phyloP scores from a whole-genome alignment of 2,113 vertebrate species.

The Sprattus sprattus region DNA sequence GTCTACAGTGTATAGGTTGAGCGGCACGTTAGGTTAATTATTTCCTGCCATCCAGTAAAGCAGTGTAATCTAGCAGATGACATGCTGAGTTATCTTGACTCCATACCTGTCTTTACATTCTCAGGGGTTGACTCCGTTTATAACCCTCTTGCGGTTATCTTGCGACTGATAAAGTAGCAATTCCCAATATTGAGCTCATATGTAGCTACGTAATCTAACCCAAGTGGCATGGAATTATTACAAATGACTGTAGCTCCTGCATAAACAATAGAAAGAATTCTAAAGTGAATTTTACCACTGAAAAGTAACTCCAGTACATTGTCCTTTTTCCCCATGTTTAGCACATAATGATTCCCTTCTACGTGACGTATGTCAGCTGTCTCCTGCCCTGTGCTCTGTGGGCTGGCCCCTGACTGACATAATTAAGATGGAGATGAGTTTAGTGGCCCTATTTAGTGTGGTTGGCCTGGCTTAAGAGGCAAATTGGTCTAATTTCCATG shows the following conservation, averaged over 20 bases:
- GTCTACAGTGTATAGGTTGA: neutral
- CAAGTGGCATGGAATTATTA: neutral
- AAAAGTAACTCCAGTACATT: neutral
- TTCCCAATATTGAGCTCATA: neutral
- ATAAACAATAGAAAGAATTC: neutral
- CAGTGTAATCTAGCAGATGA: neutral
- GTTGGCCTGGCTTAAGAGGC: neutral
- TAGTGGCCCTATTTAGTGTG: neutral
- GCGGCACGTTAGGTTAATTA: neutral
- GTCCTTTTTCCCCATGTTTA: neutral
- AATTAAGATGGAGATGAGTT: neutral
- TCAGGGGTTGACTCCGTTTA: neutral
- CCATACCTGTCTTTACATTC: neutral
- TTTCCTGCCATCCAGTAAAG: neutral
- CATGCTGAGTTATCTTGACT: neutral
- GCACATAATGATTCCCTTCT: slow-evolving; percentile 29
- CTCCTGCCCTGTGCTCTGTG: slow-evolving; percentile 11
- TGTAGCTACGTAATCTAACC: neutral
- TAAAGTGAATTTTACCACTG: neutral
- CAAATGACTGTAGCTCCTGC: neutral
- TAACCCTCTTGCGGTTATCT: neutral
- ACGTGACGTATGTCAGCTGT: slow-evolving; percentile 37
- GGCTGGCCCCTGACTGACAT: neutral
- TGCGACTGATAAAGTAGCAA: neutral
- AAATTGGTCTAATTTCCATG: neutral